Evolutionary conservation across 2,797 vertebrate genomes (phyloP), one percentile per base, ranked within the genome.

Genomic region (Helicolenus hilgendorfi): DNA sequence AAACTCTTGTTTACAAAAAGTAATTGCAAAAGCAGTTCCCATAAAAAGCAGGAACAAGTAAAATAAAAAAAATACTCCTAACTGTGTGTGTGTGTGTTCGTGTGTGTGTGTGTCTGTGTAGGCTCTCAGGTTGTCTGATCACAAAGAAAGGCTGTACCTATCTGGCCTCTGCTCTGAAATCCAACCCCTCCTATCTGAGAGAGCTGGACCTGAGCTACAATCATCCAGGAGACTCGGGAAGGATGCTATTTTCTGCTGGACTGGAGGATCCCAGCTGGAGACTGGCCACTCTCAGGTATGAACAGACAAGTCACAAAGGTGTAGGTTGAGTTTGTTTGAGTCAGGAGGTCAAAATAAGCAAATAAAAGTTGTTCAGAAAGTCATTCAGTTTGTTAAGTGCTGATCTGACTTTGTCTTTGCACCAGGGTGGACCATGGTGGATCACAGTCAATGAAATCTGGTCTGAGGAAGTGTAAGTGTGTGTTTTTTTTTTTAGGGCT

Each of bases 121-220:
- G 92, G 15, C 64, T 92, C 6, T 86, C 41, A 1, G 89, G 89
- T 4, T 94, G 93, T 67, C 62, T 70, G 18, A 81, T 94, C 74
- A 84, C 88, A 76, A 24, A 75, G 58, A 14, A 78, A 79, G 89
- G 90, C 1, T 91, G 83, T 77, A 11, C 24, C 18, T 33, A 13
- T 0, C 29, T 94, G 72, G 80, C 4, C 7, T 78, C 86, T 0
- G 78, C 86, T 55, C 59, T 92, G 33, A 82, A 0, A 0, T 81
- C 63, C 2, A 87, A 69, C 72, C 29, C 18, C 14, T 58, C 18
- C 26, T 31, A 59, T 20, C 83, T 92, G 76, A 88, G 22, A 65
- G 68, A 72, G 26, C 63, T 93, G 77, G 89, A 93, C 33, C 26
- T 93, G 62, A 88, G 76, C 26, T 86, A 84, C 78, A 93, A 89